Conservation (phyloP, 2,888 invertebrate genomes). For the Drosophila nigricruria region DNA sequence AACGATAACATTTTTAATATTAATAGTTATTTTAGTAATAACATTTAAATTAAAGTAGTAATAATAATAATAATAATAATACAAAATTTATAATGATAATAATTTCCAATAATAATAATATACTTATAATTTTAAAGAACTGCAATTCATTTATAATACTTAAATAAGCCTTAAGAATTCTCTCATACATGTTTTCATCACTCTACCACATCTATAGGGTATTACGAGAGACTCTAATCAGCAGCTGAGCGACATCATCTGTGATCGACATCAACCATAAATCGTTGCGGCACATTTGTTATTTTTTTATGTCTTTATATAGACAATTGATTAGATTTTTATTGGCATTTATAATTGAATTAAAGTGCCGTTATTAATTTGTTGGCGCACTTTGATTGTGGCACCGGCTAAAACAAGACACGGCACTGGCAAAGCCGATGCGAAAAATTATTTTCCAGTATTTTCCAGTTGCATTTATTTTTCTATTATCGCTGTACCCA, state of each 20-base stretch:
- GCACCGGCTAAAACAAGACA: conserved; percentile 40
- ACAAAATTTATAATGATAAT: neutral
- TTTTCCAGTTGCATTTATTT: conserved; percentile 40
- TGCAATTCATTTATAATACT: neutral
- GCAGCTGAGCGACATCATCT: neutral
- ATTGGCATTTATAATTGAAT: conserved; percentile 80
- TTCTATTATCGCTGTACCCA: conserved; percentile 39
- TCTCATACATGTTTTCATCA: too few species aligned
- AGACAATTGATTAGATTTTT: conserved; percentile 79
- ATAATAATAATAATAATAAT: too few species aligned
- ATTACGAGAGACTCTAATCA: neutral
- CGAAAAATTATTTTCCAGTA: conserved; percentile 43
- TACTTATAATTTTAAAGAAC: neutral
- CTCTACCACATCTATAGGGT: neutral
- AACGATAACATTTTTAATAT: too few species aligned
- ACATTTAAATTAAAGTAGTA: too few species aligned
- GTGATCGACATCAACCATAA: neutral
- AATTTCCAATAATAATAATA: neutral
- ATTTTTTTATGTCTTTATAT: conserved; percentile 31
- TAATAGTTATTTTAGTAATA: too few species aligned
- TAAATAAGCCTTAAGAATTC: neutral
- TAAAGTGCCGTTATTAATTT: conserved; percentile 68
- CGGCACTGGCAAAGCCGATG: conserved; percentile 22
- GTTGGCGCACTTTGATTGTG: conserved; percentile 61
- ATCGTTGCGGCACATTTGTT: conserved; percentile 2